Evolutionary conservation across 2,888 invertebrate genomes (phyloP).

Genomic region (Sipunculus nudus): DNA sequence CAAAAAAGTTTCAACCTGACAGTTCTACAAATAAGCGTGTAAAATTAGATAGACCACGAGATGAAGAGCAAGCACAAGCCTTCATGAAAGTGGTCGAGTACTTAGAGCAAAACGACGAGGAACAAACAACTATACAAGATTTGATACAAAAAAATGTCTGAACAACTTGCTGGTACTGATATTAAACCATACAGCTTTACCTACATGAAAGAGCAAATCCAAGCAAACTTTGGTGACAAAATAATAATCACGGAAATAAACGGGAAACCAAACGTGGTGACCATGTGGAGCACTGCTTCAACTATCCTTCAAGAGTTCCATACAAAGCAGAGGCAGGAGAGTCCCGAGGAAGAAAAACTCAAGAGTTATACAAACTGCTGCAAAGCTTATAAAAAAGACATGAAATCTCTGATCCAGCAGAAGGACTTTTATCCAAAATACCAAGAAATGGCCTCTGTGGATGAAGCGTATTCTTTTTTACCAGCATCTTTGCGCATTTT

Average conservation of each 20-base stretch:
- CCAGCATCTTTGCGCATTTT: conserved; percentile 27
- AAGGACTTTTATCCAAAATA: conserved; percentile 33
- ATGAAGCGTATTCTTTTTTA: conserved; percentile 17
- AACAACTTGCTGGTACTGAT: neutral
- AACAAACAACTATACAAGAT: conserved; percentile 6
- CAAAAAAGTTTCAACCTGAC: neutral
- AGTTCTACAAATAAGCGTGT: neutral
- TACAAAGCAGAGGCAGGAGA: conserved; percentile 15
- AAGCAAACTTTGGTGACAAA: conserved; percentile 35
- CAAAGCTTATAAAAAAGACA: conserved; percentile 43
- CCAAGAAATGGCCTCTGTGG: conserved; percentile 17
- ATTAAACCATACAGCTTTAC: conserved; percentile 14
- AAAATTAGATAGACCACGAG: neutral
- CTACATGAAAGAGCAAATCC: conserved; percentile 34
- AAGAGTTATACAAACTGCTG: conserved; percentile 38
- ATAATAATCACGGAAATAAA: conserved; percentile 35
- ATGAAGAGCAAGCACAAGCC: conserved; percentile 1
- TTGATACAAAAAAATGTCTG: conserved; percentile 1
- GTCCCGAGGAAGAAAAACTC: conserved; percentile 23
- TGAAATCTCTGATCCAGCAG: conserved; percentile 20
- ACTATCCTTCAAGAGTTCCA: conserved; percentile 28
- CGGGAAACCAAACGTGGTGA: conserved; percentile 36
- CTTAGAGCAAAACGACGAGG: conserved; percentile 17
- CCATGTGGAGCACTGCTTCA: conserved; percentile 30
- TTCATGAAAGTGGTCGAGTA: conserved; percentile 5